A percentile compares a stretch with the other conserved stretches of the same genome.
Conservation (phyloP, 2,113 vertebrate genomes). For the Pterophyllum scalare region DNA sequence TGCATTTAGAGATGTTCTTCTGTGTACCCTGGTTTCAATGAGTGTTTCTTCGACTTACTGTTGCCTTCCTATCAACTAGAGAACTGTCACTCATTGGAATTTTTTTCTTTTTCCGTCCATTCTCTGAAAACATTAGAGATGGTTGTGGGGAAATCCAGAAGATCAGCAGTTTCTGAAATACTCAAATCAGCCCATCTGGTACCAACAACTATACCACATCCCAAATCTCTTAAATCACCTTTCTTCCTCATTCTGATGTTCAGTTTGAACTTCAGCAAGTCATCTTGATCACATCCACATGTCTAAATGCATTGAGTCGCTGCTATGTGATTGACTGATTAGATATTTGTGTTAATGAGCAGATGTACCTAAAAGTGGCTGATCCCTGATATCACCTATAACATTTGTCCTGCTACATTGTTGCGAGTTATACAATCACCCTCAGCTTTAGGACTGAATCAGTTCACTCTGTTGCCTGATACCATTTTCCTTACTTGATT, state of each 20-base stretch:
- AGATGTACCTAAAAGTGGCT: too few species aligned
- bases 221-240: neutral
- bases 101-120: neutral
- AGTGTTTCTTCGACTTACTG: neutral
- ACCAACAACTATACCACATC: neutral
- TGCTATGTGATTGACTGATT: neutral
- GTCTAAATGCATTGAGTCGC: neutral
- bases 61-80: neutral
- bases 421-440: neutral
- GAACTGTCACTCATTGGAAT: neutral
- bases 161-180: neutral
- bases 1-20: too few species aligned
- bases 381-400: neutral
- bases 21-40: neutral
- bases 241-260: neutral
- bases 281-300: neutral
- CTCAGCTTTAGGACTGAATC: slow-evolving; percentile 20
- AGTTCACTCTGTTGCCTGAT: slow-evolving; percentile 20
- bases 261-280: neutral
- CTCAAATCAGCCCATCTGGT: neutral
- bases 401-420: neutral
- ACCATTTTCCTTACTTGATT: slow-evolving; percentile 29
- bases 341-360: neutral
- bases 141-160: neutral
- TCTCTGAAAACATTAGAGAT: neutral